Conservation (phyloP, 1,140 invertebrate species). For the Hestina assimilis region DNA sequence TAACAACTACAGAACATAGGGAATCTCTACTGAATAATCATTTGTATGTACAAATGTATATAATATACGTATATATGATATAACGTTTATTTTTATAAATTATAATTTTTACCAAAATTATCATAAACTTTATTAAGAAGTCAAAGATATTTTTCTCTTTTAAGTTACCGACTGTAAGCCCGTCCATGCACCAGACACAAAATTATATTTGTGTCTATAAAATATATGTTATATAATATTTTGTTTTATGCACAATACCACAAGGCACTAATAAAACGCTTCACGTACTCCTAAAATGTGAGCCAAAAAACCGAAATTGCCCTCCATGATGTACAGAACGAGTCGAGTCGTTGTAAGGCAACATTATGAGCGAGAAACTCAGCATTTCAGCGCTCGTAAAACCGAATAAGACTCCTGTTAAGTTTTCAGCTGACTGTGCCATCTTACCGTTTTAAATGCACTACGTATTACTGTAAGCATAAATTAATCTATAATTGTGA, state of each 20-base stretch:
- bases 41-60: neutral
- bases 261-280: no score
- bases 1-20: conserved; percentile 20
- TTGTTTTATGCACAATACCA: no score
- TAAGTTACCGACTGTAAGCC: no score
- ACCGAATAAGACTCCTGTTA: conserved; percentile 5
- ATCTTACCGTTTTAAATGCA: neutral
- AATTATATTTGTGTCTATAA: no score
- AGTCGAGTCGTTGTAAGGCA: neutral
- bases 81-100: neutral
- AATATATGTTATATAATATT: no score
- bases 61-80: neutral
- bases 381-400: conserved; percentile 7
- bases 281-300: no score
- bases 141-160: no score
- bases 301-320: neutral
- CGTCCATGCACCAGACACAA: no score
- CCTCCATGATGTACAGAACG: neutral
- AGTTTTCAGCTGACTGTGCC: conserved; percentile 13
- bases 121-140: no score
- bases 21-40: conserved; percentile 12
- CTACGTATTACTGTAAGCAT: neutral
- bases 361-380: conserved; percentile 4
- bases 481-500: no score
- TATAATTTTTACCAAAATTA: no score